Evolutionary conservation across 2,888 invertebrate genomes (phyloP).

Genomic region (Lycocerus yunnanus): DNA sequence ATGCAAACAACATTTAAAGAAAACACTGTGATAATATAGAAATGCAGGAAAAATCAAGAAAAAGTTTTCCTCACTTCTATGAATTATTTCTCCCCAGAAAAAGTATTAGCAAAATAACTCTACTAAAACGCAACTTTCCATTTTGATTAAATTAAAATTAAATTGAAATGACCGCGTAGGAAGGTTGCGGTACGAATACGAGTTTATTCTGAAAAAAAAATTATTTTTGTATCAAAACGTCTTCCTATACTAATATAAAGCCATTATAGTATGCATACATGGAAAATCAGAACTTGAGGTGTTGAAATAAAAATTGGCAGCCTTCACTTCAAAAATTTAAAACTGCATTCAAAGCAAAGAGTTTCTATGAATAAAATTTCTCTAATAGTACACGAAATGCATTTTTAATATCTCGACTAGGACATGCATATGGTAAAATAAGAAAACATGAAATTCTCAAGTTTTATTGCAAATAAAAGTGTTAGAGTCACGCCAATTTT

Average conservation of each 20-base stretch:
- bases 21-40: not conserved
- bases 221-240: not conserved
- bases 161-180: not conserved
- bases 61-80: not conserved
- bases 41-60: not conserved
- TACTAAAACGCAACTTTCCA: not conserved
- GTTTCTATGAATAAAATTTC: not conserved
- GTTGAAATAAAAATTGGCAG: not conserved
- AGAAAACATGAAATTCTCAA: not conserved
- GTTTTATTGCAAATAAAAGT: not conserved
- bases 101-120: not conserved
- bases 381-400: not conserved
- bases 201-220: not conserved
- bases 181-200: not conserved
- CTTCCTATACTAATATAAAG: not conserved
- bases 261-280: not conserved
- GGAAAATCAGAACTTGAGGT: not conserved
- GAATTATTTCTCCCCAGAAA: not conserved
- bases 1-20: not conserved
- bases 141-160: not conserved
- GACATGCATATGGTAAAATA: not conserved
- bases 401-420: not conserved
- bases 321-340: not conserved
- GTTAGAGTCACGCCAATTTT: not conserved
- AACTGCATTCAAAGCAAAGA: not conserved